Percentiles rank a stretch among this genome's conserved stretches.
Evolutionary conservation across 92 coral and sea anemone genomes (phyloP).

Genomic region (Actinostola sp.): DNA sequence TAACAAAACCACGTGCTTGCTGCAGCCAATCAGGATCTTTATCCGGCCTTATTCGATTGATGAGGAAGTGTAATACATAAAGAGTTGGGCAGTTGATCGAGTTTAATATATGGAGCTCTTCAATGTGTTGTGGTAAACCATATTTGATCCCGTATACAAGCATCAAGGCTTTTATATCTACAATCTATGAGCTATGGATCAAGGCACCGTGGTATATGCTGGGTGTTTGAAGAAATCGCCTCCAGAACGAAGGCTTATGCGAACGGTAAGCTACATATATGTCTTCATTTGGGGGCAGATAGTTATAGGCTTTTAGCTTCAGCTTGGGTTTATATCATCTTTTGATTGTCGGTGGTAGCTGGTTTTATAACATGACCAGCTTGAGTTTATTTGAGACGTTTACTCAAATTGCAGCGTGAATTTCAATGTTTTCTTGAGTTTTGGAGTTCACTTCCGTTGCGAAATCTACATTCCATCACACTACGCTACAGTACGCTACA

Average conservation of each 20-base stretch:
- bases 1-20: neutral
- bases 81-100: neutral
- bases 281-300: neutral
- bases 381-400: neutral
- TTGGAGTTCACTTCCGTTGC: slow-evolving; percentile 27
- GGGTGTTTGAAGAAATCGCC: slow-evolving; percentile 71
- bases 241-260: slow-evolving; percentile 51
- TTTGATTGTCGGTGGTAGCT: neutral
- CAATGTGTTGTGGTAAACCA: slow-evolving; percentile 5
- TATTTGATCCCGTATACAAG: neutral
- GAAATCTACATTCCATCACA: slow-evolving; percentile 38
- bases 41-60: slow-evolving; percentile 18
- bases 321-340: neutral
- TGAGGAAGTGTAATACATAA: too few relatives aligned
- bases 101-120: neutral
- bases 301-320: neutral
- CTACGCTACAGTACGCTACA: neutral
- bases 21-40: slow-evolving; percentile 10
- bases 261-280: slow-evolving; percentile 24
- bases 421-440: slow-evolving; percentile 4
- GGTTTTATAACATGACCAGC: neutral
- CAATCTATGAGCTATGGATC: slow-evolving; percentile 18
- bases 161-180: neutral
- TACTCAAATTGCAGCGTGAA: neutral
- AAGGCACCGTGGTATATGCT: slow-evolving; percentile 25